Evolutionary conservation across 2,113 vertebrate genomes (phyloP).

Genomic region (Spermophilus dauricus): DNA sequence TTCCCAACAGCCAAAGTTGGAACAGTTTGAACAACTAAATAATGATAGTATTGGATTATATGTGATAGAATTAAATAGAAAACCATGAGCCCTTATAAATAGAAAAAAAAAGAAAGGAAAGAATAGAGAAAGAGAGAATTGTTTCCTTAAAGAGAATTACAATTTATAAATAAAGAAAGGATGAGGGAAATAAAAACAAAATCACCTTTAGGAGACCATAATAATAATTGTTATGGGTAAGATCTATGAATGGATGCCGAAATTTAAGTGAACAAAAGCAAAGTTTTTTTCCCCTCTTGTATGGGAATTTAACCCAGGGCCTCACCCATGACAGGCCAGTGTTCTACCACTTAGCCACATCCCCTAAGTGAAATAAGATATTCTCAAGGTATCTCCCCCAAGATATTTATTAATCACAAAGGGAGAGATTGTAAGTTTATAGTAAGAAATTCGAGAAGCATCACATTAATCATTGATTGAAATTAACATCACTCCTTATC

Average conservation of each 20-base stretch:
- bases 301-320: too few species aligned
- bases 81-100: not conserved
- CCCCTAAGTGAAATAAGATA: too few species aligned
- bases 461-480: too few species aligned
- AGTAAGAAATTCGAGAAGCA: too few species aligned
- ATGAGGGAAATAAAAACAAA: not conserved
- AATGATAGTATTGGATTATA: not conserved
- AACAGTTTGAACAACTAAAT: not conserved
- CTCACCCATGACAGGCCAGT: too few species aligned
- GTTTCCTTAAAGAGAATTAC: constrained; percentile 30
- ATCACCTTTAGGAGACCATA: not conserved
- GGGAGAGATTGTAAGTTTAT: too few species aligned
- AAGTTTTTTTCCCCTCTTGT: too few species aligned
- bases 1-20: not conserved
- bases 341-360: too few species aligned
- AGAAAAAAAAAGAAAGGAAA: not conserved
- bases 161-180: not conserved
- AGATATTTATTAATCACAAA: too few species aligned
- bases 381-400: too few species aligned
- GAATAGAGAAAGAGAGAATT: too few species aligned
- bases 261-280: not conserved
- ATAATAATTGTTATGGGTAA: not conserved
- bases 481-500: too few species aligned
- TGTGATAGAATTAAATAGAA: constrained; percentile 23
- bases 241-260: not conserved